A percentile compares a stretch with the other conserved stretches of the same genome.
These are phyloP conservation scores for Anas platyrhynchos DNA, from an alignment of 2,113 vertebrate genomes.

Conservation along the genomic window DNA sequence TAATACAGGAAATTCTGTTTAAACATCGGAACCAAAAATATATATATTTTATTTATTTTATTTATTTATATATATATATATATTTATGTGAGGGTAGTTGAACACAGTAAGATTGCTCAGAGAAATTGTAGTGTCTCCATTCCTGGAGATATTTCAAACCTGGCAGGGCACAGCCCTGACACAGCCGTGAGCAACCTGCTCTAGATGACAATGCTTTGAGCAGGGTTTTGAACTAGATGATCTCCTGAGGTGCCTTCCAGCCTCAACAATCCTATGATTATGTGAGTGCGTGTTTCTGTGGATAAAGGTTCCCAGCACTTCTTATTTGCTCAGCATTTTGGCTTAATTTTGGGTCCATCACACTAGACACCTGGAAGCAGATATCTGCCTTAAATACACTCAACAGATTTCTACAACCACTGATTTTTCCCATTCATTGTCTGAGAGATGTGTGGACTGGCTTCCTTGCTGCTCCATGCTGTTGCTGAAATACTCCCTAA, in stretches of 20 bases:
- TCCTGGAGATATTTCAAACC: neutral
- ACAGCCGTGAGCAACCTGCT: neutral
- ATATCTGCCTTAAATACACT: neutral
- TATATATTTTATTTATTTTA: too few relatives aligned
- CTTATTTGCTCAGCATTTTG: neutral
- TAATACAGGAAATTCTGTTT: neutral
- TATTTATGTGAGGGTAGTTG: neutral
- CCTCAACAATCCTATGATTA: neutral
- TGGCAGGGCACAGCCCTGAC: too few relatives aligned
- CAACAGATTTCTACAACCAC: neutral
- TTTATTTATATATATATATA: too few relatives aligned
- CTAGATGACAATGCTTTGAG: neutral
- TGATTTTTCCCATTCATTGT: neutral
- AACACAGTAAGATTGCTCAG: neutral
- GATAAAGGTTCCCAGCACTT: neutral
- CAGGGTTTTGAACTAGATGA: neutral
- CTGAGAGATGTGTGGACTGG: accelerated
- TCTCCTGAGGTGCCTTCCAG: neutral
- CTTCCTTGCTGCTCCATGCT: neutral
- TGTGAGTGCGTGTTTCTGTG: neutral
- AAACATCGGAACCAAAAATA: neutral
- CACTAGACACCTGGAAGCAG: neutral
- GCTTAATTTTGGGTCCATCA: neutral
- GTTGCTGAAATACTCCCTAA: neutral
- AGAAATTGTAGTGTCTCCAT: neutral